A percentile compares a stretch with the other conserved stretches of the same genome.
phyloP scores from a whole-genome alignment of 1,140 invertebrate genomes.

The Panonychus citri region DNA sequence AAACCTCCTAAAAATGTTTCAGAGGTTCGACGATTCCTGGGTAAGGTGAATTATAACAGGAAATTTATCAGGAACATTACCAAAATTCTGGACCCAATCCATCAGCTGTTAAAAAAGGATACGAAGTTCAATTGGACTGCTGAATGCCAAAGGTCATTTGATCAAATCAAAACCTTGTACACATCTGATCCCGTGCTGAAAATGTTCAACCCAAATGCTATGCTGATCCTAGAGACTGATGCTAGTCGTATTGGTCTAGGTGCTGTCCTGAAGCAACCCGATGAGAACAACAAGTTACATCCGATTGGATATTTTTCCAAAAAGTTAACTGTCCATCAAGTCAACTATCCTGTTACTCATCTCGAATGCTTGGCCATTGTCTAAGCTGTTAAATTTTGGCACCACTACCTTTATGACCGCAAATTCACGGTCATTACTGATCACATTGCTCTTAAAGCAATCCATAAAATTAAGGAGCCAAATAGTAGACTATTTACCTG shows the following conservation, averaged over 20 bases:
- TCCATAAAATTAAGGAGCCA: background rate
- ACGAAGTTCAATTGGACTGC: background rate
- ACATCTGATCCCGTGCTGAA: background rate
- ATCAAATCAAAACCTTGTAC: background rate
- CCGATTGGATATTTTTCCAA: too few species aligned
- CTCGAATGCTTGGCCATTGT: slow-evolving; percentile 6
- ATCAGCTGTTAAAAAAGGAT: background rate
- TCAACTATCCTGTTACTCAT: background rate
- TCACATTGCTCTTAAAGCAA: background rate
- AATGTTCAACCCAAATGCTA: slow-evolving; percentile 5
- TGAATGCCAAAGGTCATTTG: background rate
- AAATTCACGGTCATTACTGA: slow-evolving; percentile 8
- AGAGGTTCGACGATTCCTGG: too few species aligned
- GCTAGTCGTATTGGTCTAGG: slow-evolving; percentile 26
- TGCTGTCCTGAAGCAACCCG: slow-evolving; percentile 23
- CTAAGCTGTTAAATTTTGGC: slow-evolving; percentile 2
- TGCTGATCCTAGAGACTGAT: slow-evolving; percentile 3
- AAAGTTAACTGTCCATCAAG: background rate
- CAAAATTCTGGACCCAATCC: too few species aligned
- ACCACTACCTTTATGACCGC: slow-evolving; percentile 2
- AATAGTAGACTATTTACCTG: background rate
- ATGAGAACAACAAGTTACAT: background rate
- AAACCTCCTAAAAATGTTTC: too few species aligned
- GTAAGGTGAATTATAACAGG: too few species aligned
- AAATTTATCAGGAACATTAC: too few species aligned